Conservation (phyloP, 2,888 invertebrate genomes). For the Drosophila bunnanda region DNA sequence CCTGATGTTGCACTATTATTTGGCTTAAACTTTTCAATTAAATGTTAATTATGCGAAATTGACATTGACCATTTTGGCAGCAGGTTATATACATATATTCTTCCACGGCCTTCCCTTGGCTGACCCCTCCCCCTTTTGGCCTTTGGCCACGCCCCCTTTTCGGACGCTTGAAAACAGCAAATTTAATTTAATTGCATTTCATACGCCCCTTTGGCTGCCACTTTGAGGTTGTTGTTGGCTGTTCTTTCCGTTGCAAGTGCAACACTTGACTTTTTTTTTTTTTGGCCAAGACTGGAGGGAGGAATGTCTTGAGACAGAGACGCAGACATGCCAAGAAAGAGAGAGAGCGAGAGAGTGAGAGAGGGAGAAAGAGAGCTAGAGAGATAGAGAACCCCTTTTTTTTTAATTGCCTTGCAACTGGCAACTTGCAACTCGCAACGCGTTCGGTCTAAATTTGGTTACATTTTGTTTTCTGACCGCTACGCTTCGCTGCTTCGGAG, state of each 20-base stretch:
- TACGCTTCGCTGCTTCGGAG: conserved; percentile 54
- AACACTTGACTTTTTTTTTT: conserved; percentile 71
- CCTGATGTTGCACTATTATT: conserved; percentile 16
- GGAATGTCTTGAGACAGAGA: conserved; percentile 14
- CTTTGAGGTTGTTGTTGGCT: conserved; percentile 44
- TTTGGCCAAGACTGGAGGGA: conserved; percentile 55
- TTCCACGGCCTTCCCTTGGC: neutral
- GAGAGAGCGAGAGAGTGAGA: conserved; percentile 9
- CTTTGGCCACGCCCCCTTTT: conserved; percentile 15
- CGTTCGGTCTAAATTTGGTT: conserved; percentile 66
- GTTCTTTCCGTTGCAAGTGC: conserved; percentile 35
- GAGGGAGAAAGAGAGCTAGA: conserved; percentile 2
- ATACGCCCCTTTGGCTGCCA: conserved; percentile 78
- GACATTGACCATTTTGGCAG: conserved; percentile 75
- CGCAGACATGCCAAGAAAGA: conserved; percentile 1
- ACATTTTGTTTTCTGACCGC: conserved; percentile 21
- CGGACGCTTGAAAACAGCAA: conserved; percentile 71
- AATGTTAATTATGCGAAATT: conserved; percentile 75
- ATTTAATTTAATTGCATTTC: conserved; percentile 80
- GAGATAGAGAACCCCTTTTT: conserved; percentile 48
- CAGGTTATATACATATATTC: conserved; percentile 12
- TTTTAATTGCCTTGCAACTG: conserved; percentile 68
- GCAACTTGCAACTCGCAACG: conserved; percentile 42
- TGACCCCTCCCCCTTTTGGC: neutral
- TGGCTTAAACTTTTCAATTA: conserved; percentile 63